Base-by-base conservation (phyloP, 2,888 invertebrate genomes). In the Apodemia mormo region DNA sequence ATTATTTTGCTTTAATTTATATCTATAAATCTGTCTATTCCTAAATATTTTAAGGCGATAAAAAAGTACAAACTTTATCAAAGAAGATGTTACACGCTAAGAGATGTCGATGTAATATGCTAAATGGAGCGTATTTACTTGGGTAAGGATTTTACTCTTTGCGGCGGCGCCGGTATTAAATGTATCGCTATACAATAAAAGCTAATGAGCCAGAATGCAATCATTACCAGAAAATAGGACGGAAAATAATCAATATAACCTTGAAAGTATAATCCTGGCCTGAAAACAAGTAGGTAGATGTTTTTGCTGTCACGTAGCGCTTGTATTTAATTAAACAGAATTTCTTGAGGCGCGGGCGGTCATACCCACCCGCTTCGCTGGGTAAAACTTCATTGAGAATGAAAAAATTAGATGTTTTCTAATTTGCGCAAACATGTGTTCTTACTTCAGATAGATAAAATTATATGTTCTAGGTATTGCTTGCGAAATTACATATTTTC, bases 131-230 rank as follows among this genome's bases (percentile, higher is more conserved):
- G 64, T 3, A 71, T 37, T 49, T 65, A 33, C 33, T 65, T 30
- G 52, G 54, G 64, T 68, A 65, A 69, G 58, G 65, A 68, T 66
- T 68, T 71, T 71, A 69, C 64, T 66, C 66, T 66, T n/a, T 52
- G 52, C 61, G 69, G 52, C 30, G 49, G 66, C 66, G 43, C 22
- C 9, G 30, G 49, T 45, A 66, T 43, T 43, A 68, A 61, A 65
- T 66, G 70, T 58, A 68, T 49, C 66, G 68, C 66, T 58, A 58
- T 45, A 54, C 49, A 61, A 54, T 70, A 68, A 49, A 33, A 71
- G 9, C 70, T 71, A 72, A 74, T 71, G 74, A 71, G 58, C 70
- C 72, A 68, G 68, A 70, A 71, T 70, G 37, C 68, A 61, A 68
- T 70, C 54, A 71, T 70, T 52, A 69, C 56, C 65, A 54, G 43